Evolutionary conservation across 2,113 vertebrate species (phyloP).

Genomic region (Indri indri): DNA sequence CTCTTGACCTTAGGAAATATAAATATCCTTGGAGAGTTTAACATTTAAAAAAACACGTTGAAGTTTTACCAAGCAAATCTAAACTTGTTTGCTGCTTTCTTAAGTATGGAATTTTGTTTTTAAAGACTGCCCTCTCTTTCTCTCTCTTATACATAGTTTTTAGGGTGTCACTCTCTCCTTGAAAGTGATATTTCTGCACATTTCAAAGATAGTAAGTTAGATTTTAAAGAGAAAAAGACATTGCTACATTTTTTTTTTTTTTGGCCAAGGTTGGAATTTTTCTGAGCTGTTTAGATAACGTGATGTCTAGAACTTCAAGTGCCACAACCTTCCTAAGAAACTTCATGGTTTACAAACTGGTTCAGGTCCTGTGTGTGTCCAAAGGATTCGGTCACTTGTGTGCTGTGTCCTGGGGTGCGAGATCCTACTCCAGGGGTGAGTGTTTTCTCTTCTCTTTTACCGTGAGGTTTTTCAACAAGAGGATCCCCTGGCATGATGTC

Average conservation of each 20-base stretch:
- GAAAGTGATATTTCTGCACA: neutral
- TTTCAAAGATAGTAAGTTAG: neutral
- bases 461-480: neutral
- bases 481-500: no score
- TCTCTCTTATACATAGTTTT: neutral
- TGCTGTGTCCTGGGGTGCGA: fast-evolving
- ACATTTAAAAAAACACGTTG: neutral
- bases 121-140: neutral
- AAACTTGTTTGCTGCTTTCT: neutral
- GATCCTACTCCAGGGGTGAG: fast-evolving
- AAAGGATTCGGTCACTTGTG: fast-evolving
- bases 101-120: neutral
- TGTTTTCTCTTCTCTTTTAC: no score
- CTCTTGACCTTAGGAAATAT: neutral
- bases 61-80: neutral
- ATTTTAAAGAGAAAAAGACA: neutral
- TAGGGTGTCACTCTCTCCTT: neutral
- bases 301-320: neutral
- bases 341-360: fast-evolving
- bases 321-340: neutral
- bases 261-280: neutral
- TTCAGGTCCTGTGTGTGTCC: fast-evolving
- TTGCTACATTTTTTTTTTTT: neutral
- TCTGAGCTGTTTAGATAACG: neutral
- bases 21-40: neutral